Base-by-base conservation (phyloP, 2,113 vertebrate genomes). In the Nerophis lumbriciformis region DNA sequence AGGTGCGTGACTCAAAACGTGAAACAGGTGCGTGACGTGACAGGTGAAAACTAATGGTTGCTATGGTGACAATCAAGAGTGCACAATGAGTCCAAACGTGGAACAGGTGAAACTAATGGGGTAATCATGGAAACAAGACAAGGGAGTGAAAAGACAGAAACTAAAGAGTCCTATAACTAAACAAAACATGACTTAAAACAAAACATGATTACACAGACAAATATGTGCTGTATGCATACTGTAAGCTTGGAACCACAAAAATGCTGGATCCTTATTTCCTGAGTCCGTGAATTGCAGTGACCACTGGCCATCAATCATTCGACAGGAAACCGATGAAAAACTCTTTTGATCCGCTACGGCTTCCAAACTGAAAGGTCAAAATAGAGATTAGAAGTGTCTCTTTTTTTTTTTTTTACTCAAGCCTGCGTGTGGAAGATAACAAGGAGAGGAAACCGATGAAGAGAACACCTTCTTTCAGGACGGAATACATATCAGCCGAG, bases 291-390 rank as follows among this genome's bases (percentile, higher is more conserved):
- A 9, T 39, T 6, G 37, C 9, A 2, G 9, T 55, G 1, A 48
- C 66, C 66, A 38, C 53, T 35, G 64, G 81, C 48, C 73, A 62
- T 64, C 72, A 69, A 67, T 74, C 71, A 59, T 77, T 65, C 57
- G 16, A 15, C 3, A 0, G 66, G 59, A 79, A 68, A 67, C 19
- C 12, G 72, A 74, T 62, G 63, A 66, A 69, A 80, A 75, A 67
- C 14, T 55, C 69, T 77, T 76, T 28, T 57, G 62, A 78, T 62
- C 4, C 19, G 50, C 60, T 61, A 50, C 36, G 13, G 62, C 65
- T 57, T 77, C 65, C 65, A 62, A 53, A 66, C 61, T 62, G n/a
- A 51, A 59, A 74, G 82, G 77, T 82, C 80, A 81, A 64, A 71
- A 69, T 78, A 71, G 49, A 79, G 68, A 82, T 85, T 79, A 71